phyloP scores from a whole-genome alignment of 2,888 invertebrate genomes.

The Neuroscelio doddi region DNA sequence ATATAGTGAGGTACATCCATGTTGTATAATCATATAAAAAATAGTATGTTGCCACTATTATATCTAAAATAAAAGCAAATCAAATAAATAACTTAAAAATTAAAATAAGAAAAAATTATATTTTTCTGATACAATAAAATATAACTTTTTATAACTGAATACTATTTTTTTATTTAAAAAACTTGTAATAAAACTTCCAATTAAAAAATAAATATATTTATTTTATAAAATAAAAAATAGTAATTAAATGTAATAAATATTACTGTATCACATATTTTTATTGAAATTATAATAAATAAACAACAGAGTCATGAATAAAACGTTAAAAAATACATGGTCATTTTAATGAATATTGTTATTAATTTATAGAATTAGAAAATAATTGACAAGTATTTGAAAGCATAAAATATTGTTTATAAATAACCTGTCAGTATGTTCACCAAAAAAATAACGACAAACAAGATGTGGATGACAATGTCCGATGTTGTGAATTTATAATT shows the following conservation, averaged over 20 bases:
- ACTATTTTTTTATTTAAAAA: no score
- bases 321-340: no score
- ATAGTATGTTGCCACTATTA: slow-evolving; percentile 76
- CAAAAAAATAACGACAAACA: slow-evolving; percentile 76
- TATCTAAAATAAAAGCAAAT: slow-evolving; percentile 71
- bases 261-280: neutral
- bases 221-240: slow-evolving; percentile 24
- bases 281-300: no score
- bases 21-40: slow-evolving; percentile 74
- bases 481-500: slow-evolving; percentile 51
- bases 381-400: neutral
- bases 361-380: neutral
- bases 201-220: no score
- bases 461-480: slow-evolving; percentile 64
- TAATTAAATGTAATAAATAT: slow-evolving; percentile 12
- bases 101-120: slow-evolving; percentile 25
- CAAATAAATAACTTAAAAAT: slow-evolving; percentile 1
- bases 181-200: no score
- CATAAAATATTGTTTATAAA: slow-evolving; percentile 49
- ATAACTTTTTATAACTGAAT: slow-evolving; percentile 1
- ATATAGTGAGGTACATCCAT: slow-evolving; percentile 75
- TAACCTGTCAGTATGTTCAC: slow-evolving; percentile 77
- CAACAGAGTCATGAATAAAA: no score
- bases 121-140: slow-evolving; percentile 4
- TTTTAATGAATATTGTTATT: no score